Evolutionary conservation across 2,797 vertebrate genomes (phyloP).

Genomic region (Merluccius polli): DNA sequence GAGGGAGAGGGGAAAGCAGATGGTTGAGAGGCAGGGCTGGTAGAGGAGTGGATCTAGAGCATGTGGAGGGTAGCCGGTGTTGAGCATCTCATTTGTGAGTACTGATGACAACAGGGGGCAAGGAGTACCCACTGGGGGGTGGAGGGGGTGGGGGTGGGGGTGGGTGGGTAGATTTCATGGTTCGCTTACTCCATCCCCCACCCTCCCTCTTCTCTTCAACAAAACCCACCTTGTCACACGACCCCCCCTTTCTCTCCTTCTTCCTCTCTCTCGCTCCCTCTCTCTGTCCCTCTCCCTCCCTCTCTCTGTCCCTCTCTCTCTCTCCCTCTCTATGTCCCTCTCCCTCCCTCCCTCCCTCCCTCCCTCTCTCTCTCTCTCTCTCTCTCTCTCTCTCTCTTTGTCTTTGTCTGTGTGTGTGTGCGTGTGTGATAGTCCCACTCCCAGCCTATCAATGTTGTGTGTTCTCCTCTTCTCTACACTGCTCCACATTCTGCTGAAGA

Average conservation of each 20-base stretch:
- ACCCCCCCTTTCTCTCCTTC: not conserved
- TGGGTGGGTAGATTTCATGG: not conserved
- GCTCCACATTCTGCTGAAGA: conserved; percentile 53
- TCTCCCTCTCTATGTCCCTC: not conserved
- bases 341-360: conserved; percentile 9
- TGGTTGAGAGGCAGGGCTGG: not conserved
- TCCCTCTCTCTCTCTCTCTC: conserved; percentile 30
- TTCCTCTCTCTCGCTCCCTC: conserved; percentile 8
- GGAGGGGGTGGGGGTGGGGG: no score
- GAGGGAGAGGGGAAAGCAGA: conserved; percentile 3
- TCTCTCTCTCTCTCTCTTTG: conserved; percentile 37
- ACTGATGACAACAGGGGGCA: conserved; percentile 27
- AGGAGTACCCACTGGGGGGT: conserved; percentile 12
- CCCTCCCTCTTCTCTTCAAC: conserved; percentile 6
- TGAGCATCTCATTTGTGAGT: conserved; percentile 27
- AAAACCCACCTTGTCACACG: conserved; percentile 4
- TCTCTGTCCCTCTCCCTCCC: conserved; percentile 16
- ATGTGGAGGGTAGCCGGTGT: conserved; percentile 16
- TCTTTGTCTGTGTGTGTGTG: conserved; percentile 33
- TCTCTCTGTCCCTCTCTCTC: not conserved
- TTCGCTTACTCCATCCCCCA: not conserved
- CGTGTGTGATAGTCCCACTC: conserved; percentile 40
- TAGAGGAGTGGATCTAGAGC: conserved; percentile 1
- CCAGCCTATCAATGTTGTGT: conserved; percentile 41
- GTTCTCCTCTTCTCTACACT: conserved; percentile 32